These are phyloP conservation scores for Tachina lurida DNA, from an alignment of 2,888 invertebrate species.

Conservation along the genomic window DNA sequence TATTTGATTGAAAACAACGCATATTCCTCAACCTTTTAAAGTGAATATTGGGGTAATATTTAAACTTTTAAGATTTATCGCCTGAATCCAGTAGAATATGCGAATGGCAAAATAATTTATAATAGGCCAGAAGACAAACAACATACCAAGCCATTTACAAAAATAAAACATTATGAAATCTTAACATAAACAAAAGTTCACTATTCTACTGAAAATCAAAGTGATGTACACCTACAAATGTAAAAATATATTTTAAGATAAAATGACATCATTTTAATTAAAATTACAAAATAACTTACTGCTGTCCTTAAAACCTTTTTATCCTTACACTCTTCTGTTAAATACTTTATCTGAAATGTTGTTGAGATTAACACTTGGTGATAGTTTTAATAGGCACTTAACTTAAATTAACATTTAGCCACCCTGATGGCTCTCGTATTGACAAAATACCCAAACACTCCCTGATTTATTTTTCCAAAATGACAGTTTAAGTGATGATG, in stretches of 20 bases:
- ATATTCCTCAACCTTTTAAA: neutral
- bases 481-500: slow-evolving; percentile 47
- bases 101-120: slow-evolving; percentile 43
- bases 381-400: slow-evolving; percentile 69
- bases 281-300: neutral
- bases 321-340: neutral
- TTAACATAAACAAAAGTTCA: neutral
- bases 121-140: slow-evolving; percentile 48
- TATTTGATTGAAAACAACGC: neutral
- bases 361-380: slow-evolving; percentile 56
- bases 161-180: neutral
- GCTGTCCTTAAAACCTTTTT: slow-evolving; percentile 46
- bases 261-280: too few relatives aligned
- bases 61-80: slow-evolving; percentile 51
- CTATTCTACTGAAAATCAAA: too few relatives aligned
- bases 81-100: neutral
- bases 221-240: too few relatives aligned
- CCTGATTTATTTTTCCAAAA: slow-evolving; percentile 25
- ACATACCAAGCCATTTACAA: neutral
- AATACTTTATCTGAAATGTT: slow-evolving; percentile 49
- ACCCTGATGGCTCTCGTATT: slow-evolving; percentile 39
- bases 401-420: slow-evolving; percentile 69
- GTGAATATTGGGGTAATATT: neutral
- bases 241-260: too few relatives aligned
- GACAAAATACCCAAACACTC: slow-evolving; percentile 50